Conservation (phyloP, 35 echinoderm and acorn worm species). For the Apostichopus parvimensis region DNA sequence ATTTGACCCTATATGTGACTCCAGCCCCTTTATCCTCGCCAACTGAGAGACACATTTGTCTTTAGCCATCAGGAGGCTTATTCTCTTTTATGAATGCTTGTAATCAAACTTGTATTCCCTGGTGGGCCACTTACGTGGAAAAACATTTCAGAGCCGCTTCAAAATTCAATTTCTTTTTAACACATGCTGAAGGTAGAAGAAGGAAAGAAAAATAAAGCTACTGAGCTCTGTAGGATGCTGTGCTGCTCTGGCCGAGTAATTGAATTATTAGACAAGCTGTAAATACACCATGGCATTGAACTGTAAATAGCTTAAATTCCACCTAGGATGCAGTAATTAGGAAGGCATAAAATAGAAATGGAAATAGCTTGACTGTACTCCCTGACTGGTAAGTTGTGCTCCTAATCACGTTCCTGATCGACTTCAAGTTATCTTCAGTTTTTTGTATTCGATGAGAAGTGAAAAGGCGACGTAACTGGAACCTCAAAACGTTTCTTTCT, state of each 20-base stretch:
- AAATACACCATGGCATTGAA: not conserved
- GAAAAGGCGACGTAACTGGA: too few species aligned
- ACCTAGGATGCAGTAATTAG: not conserved
- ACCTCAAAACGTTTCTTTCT: too few species aligned
- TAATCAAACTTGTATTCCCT: not conserved
- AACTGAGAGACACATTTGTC: not conserved
- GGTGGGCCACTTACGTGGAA: constrained; percentile 8
- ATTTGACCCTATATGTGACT: not conserved
- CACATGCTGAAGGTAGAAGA: not conserved
- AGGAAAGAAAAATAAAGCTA: not conserved
- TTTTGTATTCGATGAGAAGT: too few species aligned
- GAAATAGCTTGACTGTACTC: not conserved
- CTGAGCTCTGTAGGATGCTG: not conserved
- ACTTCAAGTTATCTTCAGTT: too few species aligned
- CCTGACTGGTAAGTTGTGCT: too few species aligned
- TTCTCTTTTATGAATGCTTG: not conserved
- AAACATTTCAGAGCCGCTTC: not conserved
- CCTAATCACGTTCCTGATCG: too few species aligned
- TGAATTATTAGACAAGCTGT: not conserved
- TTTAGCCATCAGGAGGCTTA: not conserved
- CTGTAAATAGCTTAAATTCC: not conserved
- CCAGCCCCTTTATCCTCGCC: not conserved
- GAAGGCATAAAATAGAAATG: not conserved
- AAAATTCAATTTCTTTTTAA: not conserved
- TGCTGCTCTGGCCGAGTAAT: not conserved